A percentile compares a stretch with the other conserved stretches of the same genome.
Evolutionary conservation across 2,113 vertebrate species (phyloP).

Genomic region (Elgaria multicarinata): DNA sequence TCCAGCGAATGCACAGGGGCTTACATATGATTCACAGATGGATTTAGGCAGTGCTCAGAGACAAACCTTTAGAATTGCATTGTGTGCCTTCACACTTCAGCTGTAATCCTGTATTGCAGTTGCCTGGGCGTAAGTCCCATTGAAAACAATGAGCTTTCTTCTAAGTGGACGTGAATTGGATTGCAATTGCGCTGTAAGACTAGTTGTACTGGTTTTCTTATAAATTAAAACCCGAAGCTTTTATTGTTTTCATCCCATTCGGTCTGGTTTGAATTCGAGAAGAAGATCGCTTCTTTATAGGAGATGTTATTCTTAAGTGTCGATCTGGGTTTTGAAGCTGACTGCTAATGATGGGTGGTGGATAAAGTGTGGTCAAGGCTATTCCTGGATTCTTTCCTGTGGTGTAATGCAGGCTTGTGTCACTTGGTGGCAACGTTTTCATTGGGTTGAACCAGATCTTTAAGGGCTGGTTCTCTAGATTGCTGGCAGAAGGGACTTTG

Average conservation of each 20-base stretch:
- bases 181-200: background rate
- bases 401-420: background rate
- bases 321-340: background rate
- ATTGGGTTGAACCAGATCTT: slow-evolving; percentile 7
- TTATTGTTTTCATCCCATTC: background rate
- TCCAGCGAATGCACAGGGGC: background rate
- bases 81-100: background rate
- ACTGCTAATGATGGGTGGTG: background rate
- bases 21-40: background rate
- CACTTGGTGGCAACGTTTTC: slow-evolving; percentile 10
- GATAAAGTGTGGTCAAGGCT: background rate
- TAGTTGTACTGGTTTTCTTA: background rate
- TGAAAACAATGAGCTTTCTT: background rate
- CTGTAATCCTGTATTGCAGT: background rate
- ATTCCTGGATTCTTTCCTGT: background rate
- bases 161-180: background rate
- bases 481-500: background rate
- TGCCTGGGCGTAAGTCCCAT: background rate
- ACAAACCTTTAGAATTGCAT: background rate
- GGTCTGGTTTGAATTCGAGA: background rate
- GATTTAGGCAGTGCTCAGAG: background rate
- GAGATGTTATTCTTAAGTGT: background rate
- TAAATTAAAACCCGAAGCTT: background rate
- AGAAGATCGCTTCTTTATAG: background rate
- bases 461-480: background rate